Evolutionary conservation across 2,113 vertebrate species (phyloP).

Genomic region (Mustela nigripes): DNA sequence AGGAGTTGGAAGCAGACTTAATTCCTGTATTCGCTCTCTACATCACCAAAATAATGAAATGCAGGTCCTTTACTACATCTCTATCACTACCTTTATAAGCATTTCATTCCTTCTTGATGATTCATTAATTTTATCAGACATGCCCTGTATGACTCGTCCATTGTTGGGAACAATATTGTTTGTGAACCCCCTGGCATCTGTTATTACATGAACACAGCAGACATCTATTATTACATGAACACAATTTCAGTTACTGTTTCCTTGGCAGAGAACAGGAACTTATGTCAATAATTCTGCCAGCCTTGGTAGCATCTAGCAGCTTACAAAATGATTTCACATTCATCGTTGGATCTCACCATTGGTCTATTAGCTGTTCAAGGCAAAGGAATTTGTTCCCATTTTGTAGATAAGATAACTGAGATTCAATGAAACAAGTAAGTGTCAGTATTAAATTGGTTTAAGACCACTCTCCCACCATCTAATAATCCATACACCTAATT

Average conservation of each 20-base stretch:
- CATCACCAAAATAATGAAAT: neutral
- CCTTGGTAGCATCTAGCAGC: neutral
- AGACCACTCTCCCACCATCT: neutral
- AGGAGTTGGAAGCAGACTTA: neutral
- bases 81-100: neutral
- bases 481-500: neutral
- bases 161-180: conserved; percentile 10
- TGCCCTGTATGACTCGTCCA: neutral
- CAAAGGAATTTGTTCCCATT: neutral
- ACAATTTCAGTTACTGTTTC: conserved; percentile 63
- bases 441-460: neutral
- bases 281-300: neutral
- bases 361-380: neutral
- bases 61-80: neutral
- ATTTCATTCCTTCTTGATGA: neutral
- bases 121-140: conserved; percentile 44
- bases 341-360: neutral
- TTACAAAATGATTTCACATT: neutral
- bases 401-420: neutral
- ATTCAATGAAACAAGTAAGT: neutral
- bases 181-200: conserved; percentile 14
- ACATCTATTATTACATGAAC: neutral
- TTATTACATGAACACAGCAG: conserved; percentile 18
- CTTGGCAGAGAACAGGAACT: conserved; percentile 44
- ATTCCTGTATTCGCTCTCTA: neutral